Evolutionary conservation across 2,113 vertebrate genomes (phyloP), one percentile per base, ranked within the genome.

Genomic region (Andinoacara biseriatus): DNA sequence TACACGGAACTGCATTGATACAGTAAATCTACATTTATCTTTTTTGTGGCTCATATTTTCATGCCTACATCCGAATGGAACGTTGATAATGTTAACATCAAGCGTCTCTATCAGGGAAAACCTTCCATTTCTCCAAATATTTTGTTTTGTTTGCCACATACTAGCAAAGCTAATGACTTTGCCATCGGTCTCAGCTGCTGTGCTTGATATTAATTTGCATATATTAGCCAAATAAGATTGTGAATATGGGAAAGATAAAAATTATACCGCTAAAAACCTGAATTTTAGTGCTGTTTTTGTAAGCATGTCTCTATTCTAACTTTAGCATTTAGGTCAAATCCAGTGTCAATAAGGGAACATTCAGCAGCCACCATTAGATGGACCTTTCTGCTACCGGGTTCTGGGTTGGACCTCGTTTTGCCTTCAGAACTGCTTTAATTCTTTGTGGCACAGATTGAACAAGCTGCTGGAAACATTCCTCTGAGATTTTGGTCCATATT

Each of bases 221-320:
- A 72, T 72, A 54, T 72, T 72, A 72, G 67, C 26, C 31, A 72
- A 72, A 11, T 33, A 72, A 72, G 31, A 72, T 54, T 72, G 29
- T 54, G 67, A 54, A 0, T 31, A 54, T 54, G 26, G 46, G 46
- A 72, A 72, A 54, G 26, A 72, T 31, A 49, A 69, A 58, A 20
- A 22, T 80, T 43, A 4, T 31, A 33, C 7, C 43, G 10, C 35
- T 58, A 11, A 31, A 56, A 5, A 49, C 40, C 52, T 0, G 18
- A 17, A 65, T 29, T 56, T 33, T 65, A 29, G 3, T 20, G 3
- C 3, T 20, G 33, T 38, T 52, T 54, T 54, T 59, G 9, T 78
- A 10, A 10, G 18, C 5, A 17, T 10, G 49, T 38, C 65, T 10
- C 65, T 60, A 54, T 43, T 26, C 38, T 46, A 24, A 57, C 40